Conservation (phyloP, 2,888 invertebrate genomes). For the Torymus auratus region DNA sequence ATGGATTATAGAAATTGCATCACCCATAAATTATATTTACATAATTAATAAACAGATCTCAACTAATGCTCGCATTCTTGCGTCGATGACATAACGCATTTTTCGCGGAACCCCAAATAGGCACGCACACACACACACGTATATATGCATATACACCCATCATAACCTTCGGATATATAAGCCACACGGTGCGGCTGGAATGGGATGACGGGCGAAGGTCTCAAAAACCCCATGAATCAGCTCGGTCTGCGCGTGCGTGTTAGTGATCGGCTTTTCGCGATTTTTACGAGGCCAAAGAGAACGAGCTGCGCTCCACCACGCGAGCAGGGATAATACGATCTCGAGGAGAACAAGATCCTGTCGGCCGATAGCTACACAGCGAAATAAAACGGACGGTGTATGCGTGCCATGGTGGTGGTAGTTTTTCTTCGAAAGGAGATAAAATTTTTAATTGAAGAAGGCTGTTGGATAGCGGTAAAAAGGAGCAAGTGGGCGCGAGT, state of each 20-base stretch:
- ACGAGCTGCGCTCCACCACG: too few relatives aligned
- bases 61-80: too few relatives aligned
- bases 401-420: too few relatives aligned
- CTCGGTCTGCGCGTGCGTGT: background rate
- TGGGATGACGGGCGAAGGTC: background rate
- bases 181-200: background rate
- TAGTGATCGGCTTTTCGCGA: conserved; percentile 5
- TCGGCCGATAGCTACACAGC: background rate
- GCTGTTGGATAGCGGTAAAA: background rate
- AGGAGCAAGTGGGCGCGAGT: too few relatives aligned
- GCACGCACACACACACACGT: background rate
- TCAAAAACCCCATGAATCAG: conserved; percentile 37
- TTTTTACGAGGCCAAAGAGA: conserved; percentile 24
- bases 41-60: too few relatives aligned
- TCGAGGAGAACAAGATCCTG: background rate
- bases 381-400: too few relatives aligned
- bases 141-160: background rate
- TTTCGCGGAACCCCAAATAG: background rate
- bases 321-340: background rate
- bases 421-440: background rate
- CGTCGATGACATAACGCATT: conserved; percentile 8
- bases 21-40: too few relatives aligned
- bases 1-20: too few relatives aligned
- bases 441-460: background rate
- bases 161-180: background rate